Evolutionary conservation across 35 echinoderm and acorn worm species (phyloP), one percentile per base, ranked within the genome.

Genomic region (Eucidaris tribuloides): DNA sequence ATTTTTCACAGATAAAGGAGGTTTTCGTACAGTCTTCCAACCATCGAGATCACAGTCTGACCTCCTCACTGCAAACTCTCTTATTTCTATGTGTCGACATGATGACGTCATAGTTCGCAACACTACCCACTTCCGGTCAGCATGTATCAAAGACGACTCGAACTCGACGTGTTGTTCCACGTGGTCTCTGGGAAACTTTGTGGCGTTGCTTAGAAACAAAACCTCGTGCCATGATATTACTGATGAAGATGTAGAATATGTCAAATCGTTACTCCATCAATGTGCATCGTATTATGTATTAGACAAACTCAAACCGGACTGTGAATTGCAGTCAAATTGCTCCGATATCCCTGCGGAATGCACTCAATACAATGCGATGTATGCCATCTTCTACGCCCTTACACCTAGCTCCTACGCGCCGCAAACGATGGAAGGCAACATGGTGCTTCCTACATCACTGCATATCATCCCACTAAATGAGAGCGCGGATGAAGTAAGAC

Each of bases 131-230:
- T 74, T 41, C 37, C 9, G 24, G 15, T 7, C 38, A 40, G 44
- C 25, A 27, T 74, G 68, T 22, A 9, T 7, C 13, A n/a, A n/a
- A 25, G 35, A 40, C 37, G 48, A 52, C n/a, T 25, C 68, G 18
- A 74, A 74, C 25, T 33, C 22, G 0, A 43, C 7, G 24, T 91
- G 87, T 38, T 86, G 68, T 68, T 80, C 79, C 24, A 88, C 78
- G 20, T 88, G 81, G 84, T 96, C 93, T 45, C 33, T 96, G 38
- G 93, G 93, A 39, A 66, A 87, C 11, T 66, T 56, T 42, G 62
- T 91, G 4, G 85, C 93, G 7, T 45, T 66, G 39, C 32, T 96
- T 2, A 77, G 44, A 45, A 77, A 89, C 24, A 96, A 86, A 81
- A 11, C 45, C 41, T 84, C 88, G 20, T 96, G 93, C 46, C 35